These are phyloP conservation scores for Meandrusa payeni DNA, from an alignment of 2,888 invertebrate genomes.

Conservation along the genomic window DNA sequence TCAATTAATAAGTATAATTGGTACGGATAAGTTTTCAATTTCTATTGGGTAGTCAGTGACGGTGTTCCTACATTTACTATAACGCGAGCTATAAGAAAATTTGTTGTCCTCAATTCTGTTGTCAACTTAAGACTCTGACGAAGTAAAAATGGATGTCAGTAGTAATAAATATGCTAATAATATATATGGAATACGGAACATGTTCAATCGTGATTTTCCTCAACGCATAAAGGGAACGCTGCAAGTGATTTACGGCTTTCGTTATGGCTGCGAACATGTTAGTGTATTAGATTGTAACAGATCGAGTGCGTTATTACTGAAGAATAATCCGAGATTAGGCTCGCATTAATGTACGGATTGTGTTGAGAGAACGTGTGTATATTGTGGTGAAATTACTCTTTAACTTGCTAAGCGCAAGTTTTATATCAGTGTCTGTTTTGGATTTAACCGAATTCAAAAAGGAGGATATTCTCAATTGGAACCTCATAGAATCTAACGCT, in stretches of 20 bases:
- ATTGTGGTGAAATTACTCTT: not conserved
- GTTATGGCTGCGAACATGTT: constrained; percentile 13
- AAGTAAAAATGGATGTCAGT: too few relatives aligned
- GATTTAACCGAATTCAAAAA: too few relatives aligned
- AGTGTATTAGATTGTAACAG: constrained; percentile 12
- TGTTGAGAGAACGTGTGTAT: constrained; percentile 2
- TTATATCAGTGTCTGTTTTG: too few relatives aligned
- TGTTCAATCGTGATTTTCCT: constrained; percentile 13
- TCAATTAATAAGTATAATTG: too few relatives aligned
- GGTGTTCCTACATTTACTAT: too few relatives aligned
- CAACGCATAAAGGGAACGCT: constrained; percentile 9
- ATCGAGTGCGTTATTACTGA: constrained; percentile 14
- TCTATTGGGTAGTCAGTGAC: too few relatives aligned
- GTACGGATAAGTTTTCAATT: too few relatives aligned
- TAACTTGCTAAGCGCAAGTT: not conserved
- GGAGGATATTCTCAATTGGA: too few relatives aligned
- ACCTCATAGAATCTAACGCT: too few relatives aligned
- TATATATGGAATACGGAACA: constrained; percentile 2
- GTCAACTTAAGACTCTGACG: too few relatives aligned
- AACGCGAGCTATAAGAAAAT: too few relatives aligned
- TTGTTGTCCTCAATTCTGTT: too few relatives aligned
- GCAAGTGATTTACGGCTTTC: constrained; percentile 20
- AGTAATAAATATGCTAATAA: constrained; percentile 4
- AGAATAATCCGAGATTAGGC: constrained; percentile 7
- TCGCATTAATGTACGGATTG: constrained; percentile 6